phyloP scores from a whole-genome alignment of 2,888 invertebrate species.

The Melitaea athalia region DNA sequence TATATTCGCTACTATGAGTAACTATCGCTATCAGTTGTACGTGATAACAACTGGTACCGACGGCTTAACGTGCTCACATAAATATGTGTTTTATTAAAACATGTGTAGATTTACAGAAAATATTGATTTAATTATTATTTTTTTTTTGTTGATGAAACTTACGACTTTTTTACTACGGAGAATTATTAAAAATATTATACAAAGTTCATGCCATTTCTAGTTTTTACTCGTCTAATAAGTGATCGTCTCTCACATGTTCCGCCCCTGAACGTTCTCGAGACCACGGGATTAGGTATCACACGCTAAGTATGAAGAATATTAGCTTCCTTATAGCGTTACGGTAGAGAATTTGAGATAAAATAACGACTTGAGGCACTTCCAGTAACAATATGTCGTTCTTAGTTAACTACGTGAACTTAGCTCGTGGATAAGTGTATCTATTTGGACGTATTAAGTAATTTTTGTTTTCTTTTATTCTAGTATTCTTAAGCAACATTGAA shows the following conservation, averaged over 20 bases:
- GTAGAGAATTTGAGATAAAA: constrained; percentile 20
- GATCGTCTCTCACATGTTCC: constrained; percentile 9
- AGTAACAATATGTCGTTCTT: constrained; percentile 11
- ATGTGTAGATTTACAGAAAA: too few relatives aligned
- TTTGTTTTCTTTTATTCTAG: background rate
- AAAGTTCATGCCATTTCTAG: background rate
- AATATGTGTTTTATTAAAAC: too few relatives aligned
- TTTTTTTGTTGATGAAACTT: too few relatives aligned
- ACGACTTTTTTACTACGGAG: too few relatives aligned
- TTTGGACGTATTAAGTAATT: background rate
- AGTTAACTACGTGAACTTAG: background rate
- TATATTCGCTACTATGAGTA: too few relatives aligned
- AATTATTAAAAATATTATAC: background rate
- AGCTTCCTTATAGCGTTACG: constrained; percentile 15
- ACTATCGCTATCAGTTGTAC: too few relatives aligned
- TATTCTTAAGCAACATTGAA: too few relatives aligned
- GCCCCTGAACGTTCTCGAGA: constrained; percentile 13
- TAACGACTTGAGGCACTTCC: constrained; percentile 5
- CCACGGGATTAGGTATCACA: constrained; percentile 23
- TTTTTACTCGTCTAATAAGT: background rate
- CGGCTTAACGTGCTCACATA: too few relatives aligned
- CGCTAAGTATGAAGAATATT: constrained; percentile 27
- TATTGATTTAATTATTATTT: too few relatives aligned
- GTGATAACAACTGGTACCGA: too few relatives aligned
- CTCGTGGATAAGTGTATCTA: background rate